A percentile compares a stretch with the other conserved stretches of the same genome.
Conservation (phyloP, 2,888 invertebrate genomes). For the Agonum fuliginosum region DNA sequence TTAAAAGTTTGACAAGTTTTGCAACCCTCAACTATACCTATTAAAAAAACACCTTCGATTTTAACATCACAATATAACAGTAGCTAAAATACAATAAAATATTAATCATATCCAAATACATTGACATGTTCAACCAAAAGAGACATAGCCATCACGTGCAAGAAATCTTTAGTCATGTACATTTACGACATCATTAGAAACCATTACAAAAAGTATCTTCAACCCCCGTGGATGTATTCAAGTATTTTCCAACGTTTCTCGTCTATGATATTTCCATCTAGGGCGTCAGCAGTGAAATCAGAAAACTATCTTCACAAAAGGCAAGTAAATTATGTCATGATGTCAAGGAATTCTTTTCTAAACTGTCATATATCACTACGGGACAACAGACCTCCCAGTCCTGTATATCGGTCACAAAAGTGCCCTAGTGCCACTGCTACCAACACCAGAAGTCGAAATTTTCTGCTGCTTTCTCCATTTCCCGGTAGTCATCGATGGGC, state of each 20-base stretch:
- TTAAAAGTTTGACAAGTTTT: no score
- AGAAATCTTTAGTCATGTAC: neutral
- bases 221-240: conserved; percentile 16
- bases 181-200: conserved; percentile 22
- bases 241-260: neutral
- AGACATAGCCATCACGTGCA: neutral
- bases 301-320: conserved; percentile 24
- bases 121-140: neutral
- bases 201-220: neutral
- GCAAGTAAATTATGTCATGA: conserved; percentile 51
- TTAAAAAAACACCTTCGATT: no score
- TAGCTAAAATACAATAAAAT: no score
- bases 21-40: no score
- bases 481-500: conserved; percentile 30
- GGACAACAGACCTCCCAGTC: conserved; percentile 56
- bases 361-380: conserved; percentile 49
- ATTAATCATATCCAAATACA: no score
- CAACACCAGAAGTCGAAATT: conserved; percentile 2
- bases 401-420: neutral
- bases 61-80: no score
- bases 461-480: conserved; percentile 28
- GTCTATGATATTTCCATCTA: conserved; percentile 23
- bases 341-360: conserved; percentile 53
- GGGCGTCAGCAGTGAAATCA: conserved; percentile 16
- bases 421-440: neutral